Conservation (phyloP, 2,113 vertebrate genomes). For the Lampris incognitus region DNA sequence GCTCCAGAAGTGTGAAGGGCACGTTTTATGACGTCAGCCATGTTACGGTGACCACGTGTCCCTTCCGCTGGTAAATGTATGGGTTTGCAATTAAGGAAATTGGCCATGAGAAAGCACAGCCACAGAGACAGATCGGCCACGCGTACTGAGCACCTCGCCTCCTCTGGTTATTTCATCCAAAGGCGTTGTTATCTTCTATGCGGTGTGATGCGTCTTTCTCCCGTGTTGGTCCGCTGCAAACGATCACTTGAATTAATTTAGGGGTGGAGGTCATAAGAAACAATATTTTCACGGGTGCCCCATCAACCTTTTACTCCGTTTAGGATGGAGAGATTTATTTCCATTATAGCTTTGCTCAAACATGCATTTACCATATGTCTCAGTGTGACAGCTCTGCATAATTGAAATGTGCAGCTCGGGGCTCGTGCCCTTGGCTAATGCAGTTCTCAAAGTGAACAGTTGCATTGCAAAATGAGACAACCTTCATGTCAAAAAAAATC, state of each 20-base stretch:
- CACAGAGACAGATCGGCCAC: constrained; percentile 38
- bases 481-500: constrained; percentile 16
- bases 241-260: constrained; percentile 33
- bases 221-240: neutral
- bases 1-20: constrained; percentile 21
- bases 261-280: constrained; percentile 34
- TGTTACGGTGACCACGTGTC: constrained; percentile 32
- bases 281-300: constrained; percentile 18
- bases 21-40: constrained; percentile 30
- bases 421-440: neutral
- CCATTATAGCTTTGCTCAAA: constrained; percentile 8
- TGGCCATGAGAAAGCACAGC: constrained; percentile 45
- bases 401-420: constrained; percentile 23
- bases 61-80: constrained; percentile 47
- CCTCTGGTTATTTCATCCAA: constrained; percentile 47
- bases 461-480: neutral
- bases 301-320: neutral
- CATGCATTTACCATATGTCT: constrained; percentile 17
- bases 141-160: constrained; percentile 20
- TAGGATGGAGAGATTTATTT: constrained; percentile 10
- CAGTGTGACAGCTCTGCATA: constrained; percentile 33
- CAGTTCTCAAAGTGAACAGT: constrained; percentile 1
- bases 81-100: constrained; percentile 63
- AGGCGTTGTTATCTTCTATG: constrained; percentile 47
- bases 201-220: constrained; percentile 32